phyloP scores from a whole-genome alignment of 2,113 vertebrate species.

The Mesitornis unicolor region DNA sequence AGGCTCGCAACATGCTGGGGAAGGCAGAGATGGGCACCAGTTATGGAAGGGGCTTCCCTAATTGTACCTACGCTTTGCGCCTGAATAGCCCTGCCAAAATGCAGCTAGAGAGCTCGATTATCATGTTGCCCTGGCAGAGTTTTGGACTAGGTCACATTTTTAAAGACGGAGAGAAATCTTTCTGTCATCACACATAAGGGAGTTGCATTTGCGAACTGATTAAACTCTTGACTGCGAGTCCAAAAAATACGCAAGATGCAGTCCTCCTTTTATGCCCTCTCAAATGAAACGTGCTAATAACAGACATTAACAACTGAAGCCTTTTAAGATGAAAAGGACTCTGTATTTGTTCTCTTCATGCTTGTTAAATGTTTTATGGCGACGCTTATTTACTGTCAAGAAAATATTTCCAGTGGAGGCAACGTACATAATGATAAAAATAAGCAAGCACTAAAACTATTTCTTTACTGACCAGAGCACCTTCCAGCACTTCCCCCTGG shows the following conservation, averaged over 20 bases:
- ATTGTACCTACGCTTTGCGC: not conserved
- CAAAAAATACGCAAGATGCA: slow-evolving; percentile 2
- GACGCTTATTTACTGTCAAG: slow-evolving; percentile 83
- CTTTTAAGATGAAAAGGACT: slow-evolving; percentile 67
- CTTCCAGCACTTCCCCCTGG: slow-evolving; percentile 85
- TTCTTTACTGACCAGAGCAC: slow-evolving; percentile 78
- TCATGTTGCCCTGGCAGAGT: not conserved
- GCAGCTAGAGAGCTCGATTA: not conserved
- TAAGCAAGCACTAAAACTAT: slow-evolving; percentile 81
- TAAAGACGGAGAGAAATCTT: not conserved
- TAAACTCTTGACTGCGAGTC: slow-evolving; percentile 10
- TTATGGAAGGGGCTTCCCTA: not conserved
- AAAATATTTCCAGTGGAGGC: slow-evolving; percentile 87
- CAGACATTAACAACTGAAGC: slow-evolving; percentile 59
- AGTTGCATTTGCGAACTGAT: slow-evolving; percentile 23
- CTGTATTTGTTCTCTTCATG: slow-evolving; percentile 77
- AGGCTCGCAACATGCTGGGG: not conserved
- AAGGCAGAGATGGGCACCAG: not conserved
- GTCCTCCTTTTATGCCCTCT: slow-evolving; percentile 32
- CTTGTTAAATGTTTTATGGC: slow-evolving; percentile 80
- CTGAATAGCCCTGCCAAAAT: not conserved
- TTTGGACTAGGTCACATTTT: slow-evolving; percentile 1
- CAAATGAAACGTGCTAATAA: slow-evolving; percentile 66
- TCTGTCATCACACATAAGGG: not conserved
- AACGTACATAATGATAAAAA: slow-evolving; percentile 85